A percentile compares a stretch with the other conserved stretches of the same genome.
Conservation (phyloP, 2,113 vertebrate species). For the Prietella phreatophila region DNA sequence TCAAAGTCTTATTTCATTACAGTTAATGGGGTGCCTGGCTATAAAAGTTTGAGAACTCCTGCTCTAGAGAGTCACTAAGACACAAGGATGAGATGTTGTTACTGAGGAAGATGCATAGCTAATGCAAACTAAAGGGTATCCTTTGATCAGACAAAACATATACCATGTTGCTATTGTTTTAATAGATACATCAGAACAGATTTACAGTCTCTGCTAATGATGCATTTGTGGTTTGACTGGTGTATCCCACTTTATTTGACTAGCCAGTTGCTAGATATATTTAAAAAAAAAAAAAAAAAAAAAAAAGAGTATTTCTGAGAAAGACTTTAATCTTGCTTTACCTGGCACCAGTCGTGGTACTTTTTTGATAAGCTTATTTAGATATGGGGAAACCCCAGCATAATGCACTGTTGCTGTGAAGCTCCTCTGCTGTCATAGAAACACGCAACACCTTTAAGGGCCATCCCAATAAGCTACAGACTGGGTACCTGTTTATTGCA, state of each 20-base stretch:
- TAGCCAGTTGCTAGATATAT: background rate
- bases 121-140: background rate
- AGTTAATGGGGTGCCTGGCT: background rate
- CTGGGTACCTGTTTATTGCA: background rate
- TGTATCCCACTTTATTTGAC: background rate
- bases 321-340: background rate
- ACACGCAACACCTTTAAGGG: slow-evolving; percentile 26
- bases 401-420: slow-evolving; percentile 3
- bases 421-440: slow-evolving; percentile 29
- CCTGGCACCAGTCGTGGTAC: background rate
- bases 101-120: background rate
- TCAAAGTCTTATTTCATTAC: background rate
- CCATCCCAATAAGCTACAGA: background rate
- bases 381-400: slow-evolving; percentile 18
- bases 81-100: background rate
- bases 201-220: background rate
- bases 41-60: background rate
- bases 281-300: too few relatives aligned
- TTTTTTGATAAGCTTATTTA: slow-evolving; percentile 18
- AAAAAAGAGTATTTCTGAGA: background rate
- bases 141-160: background rate
- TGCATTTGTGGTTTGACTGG: background rate
- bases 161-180: background rate
- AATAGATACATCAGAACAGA: background rate
- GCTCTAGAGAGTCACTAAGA: background rate